Conservation (phyloP, 2,113 vertebrate genomes). For the Uropsilus gracilis region DNA sequence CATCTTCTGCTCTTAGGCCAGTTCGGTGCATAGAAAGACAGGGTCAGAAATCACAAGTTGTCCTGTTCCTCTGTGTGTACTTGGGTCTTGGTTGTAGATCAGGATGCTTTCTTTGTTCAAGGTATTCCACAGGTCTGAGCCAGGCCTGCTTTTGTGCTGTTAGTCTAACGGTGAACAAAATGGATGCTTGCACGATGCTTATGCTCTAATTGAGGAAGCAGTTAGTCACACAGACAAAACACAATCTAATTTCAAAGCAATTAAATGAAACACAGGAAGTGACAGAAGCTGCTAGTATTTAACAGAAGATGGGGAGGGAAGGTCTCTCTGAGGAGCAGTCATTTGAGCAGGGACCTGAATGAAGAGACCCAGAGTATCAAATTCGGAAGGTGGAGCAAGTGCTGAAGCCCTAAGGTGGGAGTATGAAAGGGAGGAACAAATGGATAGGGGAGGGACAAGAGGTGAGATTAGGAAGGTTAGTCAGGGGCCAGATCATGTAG, state of each 20-base stretch:
- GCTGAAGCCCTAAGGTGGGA: neutral
- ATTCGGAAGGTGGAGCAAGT: neutral
- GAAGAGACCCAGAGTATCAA: neutral
- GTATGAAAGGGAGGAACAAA: accelerated
- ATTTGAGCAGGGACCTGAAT: neutral
- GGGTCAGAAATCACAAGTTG: neutral
- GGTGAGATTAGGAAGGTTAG: neutral
- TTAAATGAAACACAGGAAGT: neutral
- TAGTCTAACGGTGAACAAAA: neutral
- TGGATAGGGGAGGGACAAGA: neutral
- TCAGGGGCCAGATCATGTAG: neutral
- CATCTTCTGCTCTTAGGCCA: neutral
- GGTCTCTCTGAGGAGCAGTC: neutral
- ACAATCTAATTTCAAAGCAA: neutral
- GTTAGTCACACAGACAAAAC: neutral
- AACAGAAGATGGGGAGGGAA: neutral
- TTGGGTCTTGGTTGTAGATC: neutral
- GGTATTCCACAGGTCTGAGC: neutral
- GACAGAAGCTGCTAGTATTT: neutral
- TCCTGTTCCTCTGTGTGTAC: neutral
- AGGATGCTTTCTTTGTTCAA: neutral
- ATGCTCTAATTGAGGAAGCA: neutral
- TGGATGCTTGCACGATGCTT: neutral
- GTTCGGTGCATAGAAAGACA: neutral
- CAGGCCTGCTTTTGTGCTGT: neutral